Base-by-base conservation (phyloP, 1,140 invertebrate species). In the Polyergus mexicanus region DNA sequence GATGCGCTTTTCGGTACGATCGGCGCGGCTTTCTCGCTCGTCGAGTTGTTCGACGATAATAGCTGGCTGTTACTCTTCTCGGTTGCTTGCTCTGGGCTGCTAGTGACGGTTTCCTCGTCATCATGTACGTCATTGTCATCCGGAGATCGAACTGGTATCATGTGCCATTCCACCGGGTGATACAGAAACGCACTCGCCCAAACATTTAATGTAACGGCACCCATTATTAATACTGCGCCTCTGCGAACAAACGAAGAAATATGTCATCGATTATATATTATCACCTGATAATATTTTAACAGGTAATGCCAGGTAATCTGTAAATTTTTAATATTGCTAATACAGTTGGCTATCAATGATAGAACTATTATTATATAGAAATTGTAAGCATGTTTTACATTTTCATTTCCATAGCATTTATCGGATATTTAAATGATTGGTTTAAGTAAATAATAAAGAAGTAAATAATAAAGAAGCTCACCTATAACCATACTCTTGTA, bases 111-210 rank as follows among this genome's bases (percentile, higher is more conserved):
- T 16, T 91, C 90, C 38, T 76, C 41, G 41, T 60, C 84, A 28
- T 91, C 88, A 10, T 54, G 54, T 71, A 85, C 69, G 22, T 92
- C 58, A 44, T 47, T 84, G 35, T 91, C 81, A 11, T 60, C 60
- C 13, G 69, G 75, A 7, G 74, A 6, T 16, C 71, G 76, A 41
- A 88, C 88, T 16, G 91, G 90, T n/a, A 96, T 96, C 96, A 98
- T 96, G 90, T 98, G 97, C 72, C 96, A 96, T 89, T 98, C 97
- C 0, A 98, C 97, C 0, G 98, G 98, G 66, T 98, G 96, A 93
- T 98, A 98, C 7, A 98, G 96, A 32, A 98, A 93, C 5, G 98
- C 98, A 8, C 97, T 97, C 1, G 98, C 97, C 96, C 97, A 97
- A 0, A 98, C 97, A 92, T 98, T 98, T 19, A 98, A 93, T 75